A percentile compares a stretch with the other conserved stretches of the same genome.
These are phyloP conservation scores for Cochlearius cochlearius DNA, from an alignment of 2,113 vertebrate species.

Conservation along the genomic window DNA sequence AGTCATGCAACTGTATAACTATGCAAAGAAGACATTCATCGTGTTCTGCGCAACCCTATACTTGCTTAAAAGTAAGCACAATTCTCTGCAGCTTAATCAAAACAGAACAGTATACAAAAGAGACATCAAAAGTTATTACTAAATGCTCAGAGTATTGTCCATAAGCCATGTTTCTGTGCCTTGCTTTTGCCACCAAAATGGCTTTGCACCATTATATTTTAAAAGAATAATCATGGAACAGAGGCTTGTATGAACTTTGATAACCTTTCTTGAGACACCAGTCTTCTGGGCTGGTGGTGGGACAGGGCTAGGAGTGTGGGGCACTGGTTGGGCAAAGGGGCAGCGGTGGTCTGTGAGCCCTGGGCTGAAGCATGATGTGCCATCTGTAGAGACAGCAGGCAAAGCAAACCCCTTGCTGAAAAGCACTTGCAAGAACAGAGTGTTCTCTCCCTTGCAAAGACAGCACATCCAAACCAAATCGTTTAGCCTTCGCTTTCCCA, in stretches of 20 bases:
- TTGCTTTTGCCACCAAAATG: neutral
- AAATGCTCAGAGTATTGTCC: neutral
- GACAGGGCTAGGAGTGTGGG: neutral
- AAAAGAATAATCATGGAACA: neutral
- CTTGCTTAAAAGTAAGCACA: neutral
- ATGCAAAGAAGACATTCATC: neutral
- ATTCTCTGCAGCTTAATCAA: neutral
- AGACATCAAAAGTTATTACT: neutral
- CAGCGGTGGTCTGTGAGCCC: neutral
- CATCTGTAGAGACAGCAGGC: neutral
- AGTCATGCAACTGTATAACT: neutral
- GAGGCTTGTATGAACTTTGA: neutral
- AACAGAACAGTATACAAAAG: neutral
- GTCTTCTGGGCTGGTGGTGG: neutral
- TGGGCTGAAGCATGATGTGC: accelerated
- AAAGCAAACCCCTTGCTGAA: neutral
- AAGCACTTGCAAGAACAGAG: neutral
- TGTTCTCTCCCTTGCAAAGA: neutral
- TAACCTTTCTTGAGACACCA: neutral
- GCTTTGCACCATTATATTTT: neutral
- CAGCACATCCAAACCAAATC: neutral
- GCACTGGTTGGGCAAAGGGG: neutral
- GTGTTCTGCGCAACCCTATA: neutral
- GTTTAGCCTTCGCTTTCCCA: neutral
- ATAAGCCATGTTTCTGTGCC: neutral